These are phyloP conservation scores for Heliconius cydno DNA, from an alignment of 2,888 invertebrate genomes.

Conservation along the genomic window DNA sequence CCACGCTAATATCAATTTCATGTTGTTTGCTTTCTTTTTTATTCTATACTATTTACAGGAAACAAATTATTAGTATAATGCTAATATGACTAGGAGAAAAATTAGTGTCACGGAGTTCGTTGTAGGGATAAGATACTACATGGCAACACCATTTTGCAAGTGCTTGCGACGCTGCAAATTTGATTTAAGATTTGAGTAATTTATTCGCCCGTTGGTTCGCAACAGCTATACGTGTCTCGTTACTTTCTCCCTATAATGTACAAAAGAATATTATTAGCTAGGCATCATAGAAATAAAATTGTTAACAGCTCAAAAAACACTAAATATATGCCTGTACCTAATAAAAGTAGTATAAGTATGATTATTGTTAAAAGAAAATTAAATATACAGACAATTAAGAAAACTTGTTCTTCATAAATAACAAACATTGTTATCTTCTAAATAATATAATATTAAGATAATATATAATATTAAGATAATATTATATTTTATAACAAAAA, in stretches of 20 bases:
- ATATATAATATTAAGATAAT: too few relatives aligned
- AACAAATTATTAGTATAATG: constrained; percentile 8
- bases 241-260: constrained; percentile 88
- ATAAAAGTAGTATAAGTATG: background rate
- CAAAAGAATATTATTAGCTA: constrained; percentile 38
- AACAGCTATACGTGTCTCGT: constrained; percentile 94
- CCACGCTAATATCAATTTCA: constrained; percentile 22
- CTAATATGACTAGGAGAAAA: constrained; percentile 30
- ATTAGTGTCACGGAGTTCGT: constrained; percentile 30
- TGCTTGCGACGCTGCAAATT: constrained; percentile 15
- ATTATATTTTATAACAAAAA: too few relatives aligned
- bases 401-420: background rate
- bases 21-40: constrained; percentile 1
- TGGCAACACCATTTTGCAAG: constrained; percentile 36
- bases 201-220: constrained; percentile 96
- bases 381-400: background rate
- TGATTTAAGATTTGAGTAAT: constrained; percentile 88
- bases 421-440: background rate
- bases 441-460: too few relatives aligned
- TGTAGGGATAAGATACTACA: constrained; percentile 23
- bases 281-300: constrained; percentile 13
- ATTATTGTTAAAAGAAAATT: background rate
- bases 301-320: constrained; percentile 14
- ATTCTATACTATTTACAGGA: constrained; percentile 19
- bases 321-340: background rate